phyloP scores from a whole-genome alignment of 2,888 invertebrate species.

The Acanthosepion esculentum region DNA sequence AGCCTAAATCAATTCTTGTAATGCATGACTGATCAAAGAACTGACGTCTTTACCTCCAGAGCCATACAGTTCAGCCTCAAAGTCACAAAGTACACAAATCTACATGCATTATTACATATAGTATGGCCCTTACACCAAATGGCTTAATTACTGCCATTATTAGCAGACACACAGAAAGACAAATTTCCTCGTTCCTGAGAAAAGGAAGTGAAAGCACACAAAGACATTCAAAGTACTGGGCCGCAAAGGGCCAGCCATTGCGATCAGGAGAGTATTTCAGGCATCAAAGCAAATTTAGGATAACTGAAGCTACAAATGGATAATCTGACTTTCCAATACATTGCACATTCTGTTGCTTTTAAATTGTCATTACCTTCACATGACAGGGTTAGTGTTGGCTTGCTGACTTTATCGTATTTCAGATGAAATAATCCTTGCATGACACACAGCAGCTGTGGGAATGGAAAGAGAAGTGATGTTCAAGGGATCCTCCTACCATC shows the following conservation, averaged over 20 bases:
- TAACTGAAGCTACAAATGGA: not conserved
- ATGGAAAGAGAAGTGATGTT: not conserved
- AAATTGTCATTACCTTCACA: not conserved
- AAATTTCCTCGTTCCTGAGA: not conserved
- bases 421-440: not conserved
- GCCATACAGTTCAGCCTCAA: not conserved
- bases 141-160: slow-evolving; percentile 22
- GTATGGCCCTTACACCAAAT: not conserved
- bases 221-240: not conserved
- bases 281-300: slow-evolving; percentile 8
- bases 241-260: not conserved
- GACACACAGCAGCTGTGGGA: not conserved
- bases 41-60: not conserved
- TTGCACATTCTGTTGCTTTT: slow-evolving; percentile 13
- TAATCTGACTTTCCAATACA: slow-evolving; percentile 33
- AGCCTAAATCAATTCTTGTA: not conserved
- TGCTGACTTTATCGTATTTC: not conserved
- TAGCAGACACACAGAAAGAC: not conserved
- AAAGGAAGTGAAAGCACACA: not conserved
- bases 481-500: not conserved
- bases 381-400: not conserved
- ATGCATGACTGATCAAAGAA: not conserved
- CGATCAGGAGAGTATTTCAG: not conserved
- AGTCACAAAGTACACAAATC: not conserved
- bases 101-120: not conserved